Base-by-base conservation (phyloP, 2,888 invertebrate genomes). In the Drosophila paranaensis region DNA sequence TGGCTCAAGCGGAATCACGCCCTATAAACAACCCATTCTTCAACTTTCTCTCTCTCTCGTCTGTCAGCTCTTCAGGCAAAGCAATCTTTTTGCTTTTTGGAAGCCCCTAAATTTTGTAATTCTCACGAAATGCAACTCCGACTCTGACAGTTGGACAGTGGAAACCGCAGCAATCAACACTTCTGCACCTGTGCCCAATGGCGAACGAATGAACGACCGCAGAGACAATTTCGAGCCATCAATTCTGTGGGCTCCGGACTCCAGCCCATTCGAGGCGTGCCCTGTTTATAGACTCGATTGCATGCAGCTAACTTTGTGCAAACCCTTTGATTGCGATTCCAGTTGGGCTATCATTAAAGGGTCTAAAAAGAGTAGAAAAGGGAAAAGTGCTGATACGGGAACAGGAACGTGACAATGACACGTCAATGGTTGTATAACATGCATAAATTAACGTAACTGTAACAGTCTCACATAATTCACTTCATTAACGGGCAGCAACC, bases 361-460 rank as follows among this genome's bases (percentile, higher is more conserved):
- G 3, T 1, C 20, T n/a, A n/a, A n/a, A n/a, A n/a, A n/a, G 8
- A 8, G 27, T 25, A 45, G 6, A 6, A 14, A 8, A 25, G 3
- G 2, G 25, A 45, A 45, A 25, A 25, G 14, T 45, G 45, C 27
- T 14, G 45, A 45, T 13, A 39, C 8, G 16, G 20, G 13, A 37
- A 46, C n/a, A 33, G 58, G 56, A 74, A 78, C 61, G 65, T 77
- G 76, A 42, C 71, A 74, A 46, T 58, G 27, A 61, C 70, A 71
- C 88, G 88, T 89, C 89, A 86, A 89, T 85, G 86, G 86, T 77
- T 77, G 76, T 82, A 73, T 27, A 72, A 70, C 80, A 88, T 74
- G 81, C 76, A 86, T 89, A 89, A 89, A 85, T 86, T 86, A 80
- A 75, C 68, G 68, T 58, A 74, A 80, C 82, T 84, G 80, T 82